phyloP scores from a whole-genome alignment of 1,140 invertebrate species.

The Apis florea region DNA sequence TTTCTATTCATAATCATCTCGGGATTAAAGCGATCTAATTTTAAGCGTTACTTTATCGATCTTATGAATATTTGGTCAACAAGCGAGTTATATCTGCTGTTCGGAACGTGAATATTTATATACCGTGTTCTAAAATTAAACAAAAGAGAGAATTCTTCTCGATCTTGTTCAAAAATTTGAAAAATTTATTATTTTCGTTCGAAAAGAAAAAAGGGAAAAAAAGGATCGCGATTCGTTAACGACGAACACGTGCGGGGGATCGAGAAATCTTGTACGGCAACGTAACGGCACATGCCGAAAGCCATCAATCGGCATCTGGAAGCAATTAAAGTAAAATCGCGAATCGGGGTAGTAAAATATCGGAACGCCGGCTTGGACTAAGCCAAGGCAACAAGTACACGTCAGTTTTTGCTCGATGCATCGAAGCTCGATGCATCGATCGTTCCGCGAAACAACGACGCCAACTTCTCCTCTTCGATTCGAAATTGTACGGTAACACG shows the following conservation, averaged over 20 bases:
- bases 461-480: slow-evolving; percentile 17
- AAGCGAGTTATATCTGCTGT: background rate
- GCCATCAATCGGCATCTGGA: slow-evolving; percentile 79
- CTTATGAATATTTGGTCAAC: background rate
- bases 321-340: slow-evolving; percentile 76
- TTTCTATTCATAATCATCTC: background rate
- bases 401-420: slow-evolving; percentile 60
- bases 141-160: too few relatives aligned
- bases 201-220: too few relatives aligned
- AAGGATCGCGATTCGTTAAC: slow-evolving; percentile 66
- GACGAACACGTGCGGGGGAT: slow-evolving; percentile 74
- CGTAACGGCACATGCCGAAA: slow-evolving; percentile 74
- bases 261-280: slow-evolving; percentile 65
- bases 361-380: slow-evolving; percentile 14
- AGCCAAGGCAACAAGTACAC: slow-evolving; percentile 52
- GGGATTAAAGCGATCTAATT: background rate
- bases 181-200: background rate
- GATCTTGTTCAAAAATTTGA: too few relatives aligned
- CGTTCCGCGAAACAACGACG: slow-evolving; percentile 54
- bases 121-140: too few relatives aligned
- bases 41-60: background rate
- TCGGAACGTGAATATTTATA: too few relatives aligned
- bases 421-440: slow-evolving; percentile 58
- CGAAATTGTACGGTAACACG: slow-evolving; percentile 24
- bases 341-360: slow-evolving; percentile 76